Evolutionary conservation across 2,113 vertebrate genomes (phyloP), one percentile per base, ranked within the genome.

Genomic region (Corapipo altera): DNA sequence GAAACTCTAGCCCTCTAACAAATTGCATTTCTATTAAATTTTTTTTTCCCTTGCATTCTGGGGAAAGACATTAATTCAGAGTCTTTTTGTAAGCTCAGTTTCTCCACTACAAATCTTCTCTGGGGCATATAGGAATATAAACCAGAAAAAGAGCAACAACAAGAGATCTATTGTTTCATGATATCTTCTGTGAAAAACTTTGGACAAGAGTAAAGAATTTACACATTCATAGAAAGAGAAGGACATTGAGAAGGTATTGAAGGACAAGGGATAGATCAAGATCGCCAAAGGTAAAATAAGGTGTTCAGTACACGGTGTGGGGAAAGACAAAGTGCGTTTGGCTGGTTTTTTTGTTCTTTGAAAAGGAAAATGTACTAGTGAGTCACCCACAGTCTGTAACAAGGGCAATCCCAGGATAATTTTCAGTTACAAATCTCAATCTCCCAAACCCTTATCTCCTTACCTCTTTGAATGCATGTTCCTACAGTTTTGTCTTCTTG

Each of bases 311-410:
- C 17, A 65, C 35, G 2, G 2, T 28, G 13, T 30, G 9, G 6
- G 1, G 7, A 2, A 43, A 37, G 59, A 8, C 5, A 28, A 12
- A 2, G 0, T 24, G 6, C 3, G 0, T 48, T 35, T 73, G 28
- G 5, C 20, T 46, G 21, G 3, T 64, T 54, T 41, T 7, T 77
- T 82, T 57, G 2, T 17, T 55, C 48, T 86, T 37, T 3, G 10
- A 5, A 51, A 62, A 54, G 9, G 18, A 18, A 84, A 80, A 55
- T 35, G 10, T 59, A 27, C 22, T 41, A 51, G 4, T 44, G 16
- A 80, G 11, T 41, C 14, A 21, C 33, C 18, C 9, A 12, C 19
- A n/a, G 12, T 51, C 35, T 2, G 0, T 81, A 15, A 30, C 33
- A 74, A 48, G 3, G 33, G 30, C 9, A 30, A 26, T 28, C 20